Base-by-base conservation (phyloP, 1,140 invertebrate genomes). In the Pseudoatta argentina region DNA sequence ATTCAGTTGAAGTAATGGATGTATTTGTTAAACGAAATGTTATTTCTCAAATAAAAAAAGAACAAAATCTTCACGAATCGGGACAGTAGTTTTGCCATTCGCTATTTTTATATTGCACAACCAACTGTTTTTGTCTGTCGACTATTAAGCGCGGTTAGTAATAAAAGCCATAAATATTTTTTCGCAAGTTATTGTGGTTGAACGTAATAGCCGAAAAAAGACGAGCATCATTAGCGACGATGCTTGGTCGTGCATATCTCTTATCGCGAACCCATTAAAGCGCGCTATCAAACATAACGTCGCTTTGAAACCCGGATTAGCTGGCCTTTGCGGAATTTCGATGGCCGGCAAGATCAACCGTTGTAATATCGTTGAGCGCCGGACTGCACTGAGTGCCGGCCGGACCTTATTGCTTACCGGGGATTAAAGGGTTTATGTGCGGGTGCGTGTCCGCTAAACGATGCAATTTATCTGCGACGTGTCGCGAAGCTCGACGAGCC, bases 381-480 rank as follows among this genome's bases (percentile, higher is more conserved):
- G 55, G 55, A 34, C 57, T 73, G 79, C 79, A 61, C 24, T 24
- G 24, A 24, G 24, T 24, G 24, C 53, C 55, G 53, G 71, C 79
- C 79, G 79, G 67, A 83, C 67, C 79, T 83, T 24, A 71, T 85
- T 73, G 71, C 53, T 71, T 61, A 72, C 72, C 24, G 44, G 44
- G 78, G 87, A 87, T 88, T 87, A 87, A 88, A 87, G 86, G 83
- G 86, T 87, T 87, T 59, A 88, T 67, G 72, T 86, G 51, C 72
- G 57, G 78, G 39, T 72, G 87, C 63, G 64, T 83, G 86, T 88
- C 72, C 63, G 66, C 64, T 83, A 85, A 72, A 75, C 87, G 71
- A 82, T 72, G 86, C 87, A 87, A 88, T 88, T 87, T 88, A 88
- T 88, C 87, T 77, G 86, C 86, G 67, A 67, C 85, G 86, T 87